Base-by-base conservation (phyloP, 2,888 invertebrate genomes). In the Aplocera efformata region DNA sequence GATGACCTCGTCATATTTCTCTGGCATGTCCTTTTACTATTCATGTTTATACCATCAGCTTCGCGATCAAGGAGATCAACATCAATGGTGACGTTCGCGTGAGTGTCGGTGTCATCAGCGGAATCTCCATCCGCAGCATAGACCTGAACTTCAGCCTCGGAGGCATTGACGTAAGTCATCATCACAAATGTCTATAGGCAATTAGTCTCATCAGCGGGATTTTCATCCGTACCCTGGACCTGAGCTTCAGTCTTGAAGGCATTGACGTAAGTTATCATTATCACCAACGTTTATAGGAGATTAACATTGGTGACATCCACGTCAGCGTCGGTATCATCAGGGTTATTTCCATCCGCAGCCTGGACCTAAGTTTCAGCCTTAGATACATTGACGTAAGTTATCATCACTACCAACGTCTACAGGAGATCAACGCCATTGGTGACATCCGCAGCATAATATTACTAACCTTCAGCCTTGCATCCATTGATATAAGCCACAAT, bases 131-230 rank as follows among this genome's bases (percentile, higher is more conserved):
- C 23, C 55, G 66, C 8, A 52, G 51, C 4, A 10, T 80, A 1
- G 27, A 5, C 0, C 8, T 74, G 0, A 39, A 62, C 29, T 66
- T 79, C 42, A 53, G 38, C 2, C 28, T 82, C 6, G 64, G 60
- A 5, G 46, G 32, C 1, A 57, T 83, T 42, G 17, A 61, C 32
- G 82, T 83, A 58, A 58, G 30, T 31, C n/a, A 17, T 17, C 13
- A 5, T 17, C 13, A 17, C 5, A 2, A 17, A 3, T 5, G n/a
- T n/a, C n/a, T n/a, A n/a, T n/a, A n/a, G n/a, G n/a, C n/a, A n/a
- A n/a, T n/a, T n/a, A n/a, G 69, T 1, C 47, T 75, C 46, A 67
- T 80, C 47, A 44, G 58, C 2, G 82, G 81, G 0, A 60, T 78
- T 34, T 54, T 58, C 9, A 35, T 83, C 23, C 55, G 66, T n/a